Evolutionary conservation across 2,113 vertebrate species (phyloP).

Genomic region (Lota lota): DNA sequence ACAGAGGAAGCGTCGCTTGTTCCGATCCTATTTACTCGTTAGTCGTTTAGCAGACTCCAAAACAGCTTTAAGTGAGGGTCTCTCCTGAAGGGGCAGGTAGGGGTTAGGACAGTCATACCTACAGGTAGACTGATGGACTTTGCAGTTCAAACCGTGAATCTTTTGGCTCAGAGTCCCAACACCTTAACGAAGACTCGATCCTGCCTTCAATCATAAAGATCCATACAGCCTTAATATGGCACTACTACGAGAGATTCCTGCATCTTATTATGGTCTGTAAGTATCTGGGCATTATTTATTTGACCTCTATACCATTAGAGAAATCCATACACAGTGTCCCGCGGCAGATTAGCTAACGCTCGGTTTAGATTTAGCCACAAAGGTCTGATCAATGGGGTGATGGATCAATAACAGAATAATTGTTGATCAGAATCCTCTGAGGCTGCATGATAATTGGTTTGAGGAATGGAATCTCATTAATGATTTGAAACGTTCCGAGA

Average conservation of each 20-base stretch:
- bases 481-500: constrained; percentile 56
- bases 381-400: constrained; percentile 69
- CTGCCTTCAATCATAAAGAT: constrained; percentile 2
- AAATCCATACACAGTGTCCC: constrained; percentile 55
- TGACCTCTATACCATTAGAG: constrained; percentile 48
- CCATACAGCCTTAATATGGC: background rate
- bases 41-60: no score
- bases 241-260: constrained; percentile 14
- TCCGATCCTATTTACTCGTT: no score
- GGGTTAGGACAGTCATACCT: background rate
- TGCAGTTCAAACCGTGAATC: no score
- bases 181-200: no score
- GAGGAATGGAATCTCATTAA: constrained; percentile 63
- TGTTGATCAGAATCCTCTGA: constrained; percentile 70
- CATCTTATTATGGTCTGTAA: constrained; percentile 51
- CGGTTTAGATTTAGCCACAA: constrained; percentile 55
- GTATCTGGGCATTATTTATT: constrained; percentile 55
- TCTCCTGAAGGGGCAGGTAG: background rate
- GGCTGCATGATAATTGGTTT: constrained; percentile 73
- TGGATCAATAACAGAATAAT: constrained; percentile 74
- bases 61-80: background rate
- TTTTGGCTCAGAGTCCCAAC: background rate
- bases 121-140: no score
- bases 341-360: constrained; percentile 58
- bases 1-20: no score